These are phyloP conservation scores for Periphyllus acericola DNA, from an alignment of 2,888 invertebrate species.

Conservation along the genomic window DNA sequence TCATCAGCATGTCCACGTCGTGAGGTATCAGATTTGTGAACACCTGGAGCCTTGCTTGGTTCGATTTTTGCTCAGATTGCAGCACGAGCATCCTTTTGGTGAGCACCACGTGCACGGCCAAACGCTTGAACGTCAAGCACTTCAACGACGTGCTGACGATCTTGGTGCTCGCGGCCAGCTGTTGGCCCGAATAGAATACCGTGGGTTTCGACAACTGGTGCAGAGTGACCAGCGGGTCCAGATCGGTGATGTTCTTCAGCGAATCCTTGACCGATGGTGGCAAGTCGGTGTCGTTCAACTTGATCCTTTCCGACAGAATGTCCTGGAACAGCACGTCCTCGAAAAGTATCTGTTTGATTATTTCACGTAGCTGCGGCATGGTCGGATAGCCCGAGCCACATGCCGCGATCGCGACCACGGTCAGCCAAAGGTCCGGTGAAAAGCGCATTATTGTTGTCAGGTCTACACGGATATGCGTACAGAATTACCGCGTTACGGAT, in stretches of 20 bases:
- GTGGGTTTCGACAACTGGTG: background rate
- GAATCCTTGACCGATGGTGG: fast-evolving
- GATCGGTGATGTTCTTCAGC: background rate
- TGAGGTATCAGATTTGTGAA: background rate
- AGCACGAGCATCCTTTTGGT: background rate
- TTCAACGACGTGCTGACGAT: background rate
- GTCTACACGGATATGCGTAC: too few relatives aligned
- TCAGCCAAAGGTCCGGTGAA: background rate
- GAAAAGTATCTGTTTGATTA: background rate
- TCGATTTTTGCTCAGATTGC: background rate
- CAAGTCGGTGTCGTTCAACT: background rate
- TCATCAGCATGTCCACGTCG: background rate
- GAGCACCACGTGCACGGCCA: constrained; percentile 19
- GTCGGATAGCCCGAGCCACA: background rate
- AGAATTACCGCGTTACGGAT: background rate
- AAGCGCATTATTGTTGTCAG: background rate
- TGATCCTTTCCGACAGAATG: background rate
- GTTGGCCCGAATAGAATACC: background rate
- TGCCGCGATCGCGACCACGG: background rate
- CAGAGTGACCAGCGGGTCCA: background rate
- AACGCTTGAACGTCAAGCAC: constrained; percentile 24
- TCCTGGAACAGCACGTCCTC: background rate
- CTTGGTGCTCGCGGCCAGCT: background rate
- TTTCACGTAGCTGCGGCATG: background rate
- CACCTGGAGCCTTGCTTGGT: too few relatives aligned